Base-by-base conservation (phyloP, 1,140 invertebrate species). In the Aphis craccivora region DNA sequence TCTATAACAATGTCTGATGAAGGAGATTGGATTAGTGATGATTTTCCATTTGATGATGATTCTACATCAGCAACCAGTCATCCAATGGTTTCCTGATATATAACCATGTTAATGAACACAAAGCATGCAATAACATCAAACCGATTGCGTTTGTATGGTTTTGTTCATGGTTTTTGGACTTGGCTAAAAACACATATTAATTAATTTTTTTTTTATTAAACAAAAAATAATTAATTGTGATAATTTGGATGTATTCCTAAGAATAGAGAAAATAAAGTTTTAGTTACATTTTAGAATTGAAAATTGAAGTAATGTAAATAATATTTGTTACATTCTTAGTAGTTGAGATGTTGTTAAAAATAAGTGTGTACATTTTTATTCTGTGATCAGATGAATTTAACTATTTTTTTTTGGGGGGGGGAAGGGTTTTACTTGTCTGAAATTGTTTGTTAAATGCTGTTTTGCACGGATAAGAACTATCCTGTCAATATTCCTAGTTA, bases 1-100 rank as follows among this genome's bases (percentile, higher is more conserved):
- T 92, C 91, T 51, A 92, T 92, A 14, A 92, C 91, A 51, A 92
- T 92, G 91, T 92, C 91, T 84, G 91, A 92, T 11, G 91, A 92
- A 53, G 91, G 67, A 48, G 91, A 92, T 81, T 92, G 91, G 91
- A 92, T 92, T 51, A 92, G 91, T 92, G 91, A 92, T 40, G 67
- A 92, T 92, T 92, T 83, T 83, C 67, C 67, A 2, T 92, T 83
- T 83, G 91, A 92, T 92, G 91, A 92, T 92, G 91, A 92, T n/a
- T 81, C 91, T 81, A 23, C 91, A 23, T 92, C 91, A 48, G 67
- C 91, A 37, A 92, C 91, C n/a, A 81, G 45, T 81, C 91, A 92
- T 83, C 91, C 91, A 84, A 84, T 92, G 91, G 45, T 92, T 92
- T 92, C 91, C 91, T 92, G 91, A 92, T 92, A 92, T 83, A 84